phyloP scores from a whole-genome alignment of 2,113 vertebrate species.

The Cnemophilus loriae region DNA sequence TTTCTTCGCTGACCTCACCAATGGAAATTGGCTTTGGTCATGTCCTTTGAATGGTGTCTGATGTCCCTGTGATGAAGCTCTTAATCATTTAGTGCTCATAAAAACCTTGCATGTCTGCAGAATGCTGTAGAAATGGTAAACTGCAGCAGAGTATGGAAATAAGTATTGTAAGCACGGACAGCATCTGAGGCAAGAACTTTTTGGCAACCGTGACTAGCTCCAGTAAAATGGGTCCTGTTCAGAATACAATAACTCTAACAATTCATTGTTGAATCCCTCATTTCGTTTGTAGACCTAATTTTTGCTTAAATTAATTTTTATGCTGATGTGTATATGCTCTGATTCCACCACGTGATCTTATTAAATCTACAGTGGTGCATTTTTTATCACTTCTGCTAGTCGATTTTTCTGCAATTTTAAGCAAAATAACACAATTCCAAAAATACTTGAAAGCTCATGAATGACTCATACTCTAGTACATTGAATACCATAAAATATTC shows the following conservation, averaged over 20 bases:
- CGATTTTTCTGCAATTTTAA: constrained; percentile 58
- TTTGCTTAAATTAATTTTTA: constrained; percentile 56
- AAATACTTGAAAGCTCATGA: constrained; percentile 72
- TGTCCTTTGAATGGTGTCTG: not conserved
- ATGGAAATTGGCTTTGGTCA: not conserved
- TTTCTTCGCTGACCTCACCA: not conserved
- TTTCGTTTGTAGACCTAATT: constrained; percentile 34
- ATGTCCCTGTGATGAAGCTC: not conserved
- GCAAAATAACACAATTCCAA: constrained; percentile 70
- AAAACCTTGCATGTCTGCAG: not conserved
- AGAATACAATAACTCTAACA: constrained; percentile 15
- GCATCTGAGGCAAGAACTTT: constrained; percentile 55
- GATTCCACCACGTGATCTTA: constrained; percentile 48
- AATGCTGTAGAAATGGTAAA: not conserved
- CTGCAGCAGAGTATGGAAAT: not conserved
- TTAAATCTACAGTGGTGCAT: constrained; percentile 45
- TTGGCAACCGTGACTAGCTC: constrained; percentile 40
- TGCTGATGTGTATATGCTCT: not conserved
- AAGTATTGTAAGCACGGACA: constrained; percentile 56
- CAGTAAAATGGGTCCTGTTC: constrained; percentile 52
- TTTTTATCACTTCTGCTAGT: constrained; percentile 67
- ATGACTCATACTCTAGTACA: constrained; percentile 73
- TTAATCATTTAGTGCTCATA: not conserved
- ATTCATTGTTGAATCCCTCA: not conserved
- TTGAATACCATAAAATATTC: constrained; percentile 68